Base-by-base conservation (phyloP, 2,113 vertebrate species). In the Crotalus tigris region DNA sequence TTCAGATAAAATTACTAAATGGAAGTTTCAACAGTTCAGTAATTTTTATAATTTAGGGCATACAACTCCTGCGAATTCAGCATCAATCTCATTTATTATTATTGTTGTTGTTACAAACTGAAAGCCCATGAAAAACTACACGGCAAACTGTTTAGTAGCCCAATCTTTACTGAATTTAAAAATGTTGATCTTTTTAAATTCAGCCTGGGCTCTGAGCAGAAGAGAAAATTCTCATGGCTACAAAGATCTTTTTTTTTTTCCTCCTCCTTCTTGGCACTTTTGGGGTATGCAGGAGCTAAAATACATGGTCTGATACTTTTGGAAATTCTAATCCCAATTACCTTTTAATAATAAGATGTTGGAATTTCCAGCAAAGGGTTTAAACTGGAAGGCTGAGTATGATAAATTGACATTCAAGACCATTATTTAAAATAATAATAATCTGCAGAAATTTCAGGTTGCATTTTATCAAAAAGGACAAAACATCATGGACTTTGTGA, bases 381-480 rank as follows among this genome's bases (percentile, higher is more conserved):
- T 59, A 51, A 57, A 5, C 46, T 49, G 61, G 23, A 59, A 61
- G 7, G 61, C 6, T 55, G 54, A 17, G 11, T 19, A 12, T 33
- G 12, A 29, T 44, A 85, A 29, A n/a, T 4, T 89, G 57, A n/a
- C 51, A 44, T 39, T 75, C 2, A 87, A 1, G 24, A 55, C 33
- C 13, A 90, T 93, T 95, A 90, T 85, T 87, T 29, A 61, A 81
- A 86, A 81, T 81, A 8, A 81, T 39, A 4, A 2, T 81, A 44
- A 23, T 24, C 53, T 17, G 23, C 90, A 87, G 15, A 89, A 91
- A 95, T 57, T 9, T 49, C 81, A 92, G 33, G 59, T 2, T 90
- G 13, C 0, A 0, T 2, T 90, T 90, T 7, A 87, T 49, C 85
- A 6, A 13, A 0, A 0, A 46, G 10, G 69, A 91, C 19, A 85